Evolutionary conservation across 2,797 vertebrate species (phyloP).

Genomic region (Thamnophis elegans): DNA sequence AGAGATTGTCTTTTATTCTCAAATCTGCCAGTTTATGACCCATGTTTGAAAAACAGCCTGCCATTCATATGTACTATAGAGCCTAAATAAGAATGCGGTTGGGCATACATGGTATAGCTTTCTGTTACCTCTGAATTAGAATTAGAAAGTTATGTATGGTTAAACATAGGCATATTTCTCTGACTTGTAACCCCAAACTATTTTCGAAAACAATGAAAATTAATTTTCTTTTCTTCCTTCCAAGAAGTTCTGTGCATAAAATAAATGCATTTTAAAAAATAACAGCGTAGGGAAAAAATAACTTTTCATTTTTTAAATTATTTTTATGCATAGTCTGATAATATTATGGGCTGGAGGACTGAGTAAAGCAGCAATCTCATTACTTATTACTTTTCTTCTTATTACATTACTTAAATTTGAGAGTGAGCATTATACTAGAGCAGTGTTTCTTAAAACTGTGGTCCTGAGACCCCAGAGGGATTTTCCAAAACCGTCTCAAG

Average conservation of each 20-base stretch:
- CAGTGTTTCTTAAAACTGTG: not conserved
- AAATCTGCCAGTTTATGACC: not conserved
- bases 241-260: not conserved
- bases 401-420: not conserved
- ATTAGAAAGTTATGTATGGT: not conserved
- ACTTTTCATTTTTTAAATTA: not conserved
- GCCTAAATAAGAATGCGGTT: not conserved
- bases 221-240: not conserved
- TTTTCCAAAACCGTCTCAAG: not conserved
- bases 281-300: not conserved
- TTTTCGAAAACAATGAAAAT: not conserved
- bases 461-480: not conserved
- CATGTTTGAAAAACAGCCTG: not conserved
- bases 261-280: not conserved
- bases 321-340: not conserved
- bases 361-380: not conserved
- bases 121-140: not conserved
- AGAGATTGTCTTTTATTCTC: not conserved
- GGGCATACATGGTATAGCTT: not conserved
- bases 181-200: not conserved
- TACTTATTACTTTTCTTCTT: not conserved
- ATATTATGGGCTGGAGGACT: not conserved
- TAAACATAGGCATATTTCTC: not conserved
- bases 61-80: not conserved
- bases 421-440: not conserved